These are phyloP conservation scores for Pecten maximus DNA, from an alignment of 2,888 invertebrate genomes.

Conservation along the genomic window DNA sequence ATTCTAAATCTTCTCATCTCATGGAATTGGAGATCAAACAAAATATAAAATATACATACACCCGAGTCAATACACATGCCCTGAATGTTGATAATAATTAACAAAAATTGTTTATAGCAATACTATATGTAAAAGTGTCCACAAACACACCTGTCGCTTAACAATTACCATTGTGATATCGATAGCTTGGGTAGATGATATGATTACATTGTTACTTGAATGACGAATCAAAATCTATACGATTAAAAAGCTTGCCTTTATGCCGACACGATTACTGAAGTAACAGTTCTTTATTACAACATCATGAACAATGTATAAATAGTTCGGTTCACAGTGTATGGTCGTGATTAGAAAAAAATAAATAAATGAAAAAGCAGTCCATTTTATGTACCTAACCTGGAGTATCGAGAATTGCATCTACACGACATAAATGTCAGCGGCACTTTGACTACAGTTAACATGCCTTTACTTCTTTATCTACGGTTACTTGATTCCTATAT, in stretches of 20 bases:
- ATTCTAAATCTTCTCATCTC: neutral
- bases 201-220: neutral
- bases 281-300: neutral
- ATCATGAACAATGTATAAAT: neutral
- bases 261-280: neutral
- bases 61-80: neutral
- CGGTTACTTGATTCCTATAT: neutral
- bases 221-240: slow-evolving; percentile 3
- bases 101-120: too few relatives aligned
- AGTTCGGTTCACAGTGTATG: neutral
- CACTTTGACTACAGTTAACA: too few relatives aligned
- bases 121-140: too few relatives aligned
- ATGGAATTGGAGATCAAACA: neutral
- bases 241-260: neutral
- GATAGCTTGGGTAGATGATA: neutral
- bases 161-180: neutral
- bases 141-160: neutral
- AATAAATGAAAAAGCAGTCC: neutral
- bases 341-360: neutral
- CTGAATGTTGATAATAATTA: neutral
- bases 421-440: neutral
- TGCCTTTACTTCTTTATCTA: too few relatives aligned
- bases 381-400: neutral
- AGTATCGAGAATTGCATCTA: neutral
- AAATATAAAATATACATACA: neutral